Conservation (phyloP, 1,140 invertebrate species). For the Diuraphis noxia region DNA sequence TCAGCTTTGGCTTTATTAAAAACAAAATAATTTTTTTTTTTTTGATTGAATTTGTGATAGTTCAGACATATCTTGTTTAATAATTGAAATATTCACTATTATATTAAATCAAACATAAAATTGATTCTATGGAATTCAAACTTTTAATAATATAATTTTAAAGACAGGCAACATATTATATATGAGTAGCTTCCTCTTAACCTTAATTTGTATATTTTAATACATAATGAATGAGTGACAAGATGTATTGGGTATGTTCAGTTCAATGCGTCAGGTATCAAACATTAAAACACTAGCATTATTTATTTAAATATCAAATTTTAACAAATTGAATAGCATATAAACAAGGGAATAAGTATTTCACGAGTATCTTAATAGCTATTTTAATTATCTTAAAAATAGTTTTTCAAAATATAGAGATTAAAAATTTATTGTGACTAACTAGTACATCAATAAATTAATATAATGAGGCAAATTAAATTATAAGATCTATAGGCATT, state of each 20-base stretch:
- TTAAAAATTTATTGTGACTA: slow-evolving; percentile 15
- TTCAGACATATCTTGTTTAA: too few relatives aligned
- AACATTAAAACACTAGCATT: not conserved
- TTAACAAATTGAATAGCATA: not conserved
- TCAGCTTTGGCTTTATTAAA: too few relatives aligned
- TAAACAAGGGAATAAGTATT: not conserved
- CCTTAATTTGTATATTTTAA: not conserved
- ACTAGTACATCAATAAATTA: slow-evolving; percentile 16
- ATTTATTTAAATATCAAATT: not conserved
- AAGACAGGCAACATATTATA: not conserved
- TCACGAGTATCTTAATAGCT: not conserved
- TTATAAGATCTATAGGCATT: slow-evolving; percentile 35
- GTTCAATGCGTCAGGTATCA: not conserved
- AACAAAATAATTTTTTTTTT: too few relatives aligned
- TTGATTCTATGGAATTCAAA: not conserved
- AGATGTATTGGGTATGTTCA: not conserved
- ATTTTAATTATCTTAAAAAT: not conserved
- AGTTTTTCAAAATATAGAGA: not conserved
- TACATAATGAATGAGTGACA: not conserved
- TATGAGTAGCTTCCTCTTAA: not conserved
- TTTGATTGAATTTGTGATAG: too few relatives aligned
- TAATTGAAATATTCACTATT: too few relatives aligned
- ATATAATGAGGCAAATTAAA: slow-evolving; percentile 40
- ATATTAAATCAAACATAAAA: too few relatives aligned
- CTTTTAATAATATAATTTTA: not conserved